These are phyloP conservation scores for Ophthalmotilapia sp. DNA, from an alignment of 2,113 vertebrate genomes.

Conservation along the genomic window DNA sequence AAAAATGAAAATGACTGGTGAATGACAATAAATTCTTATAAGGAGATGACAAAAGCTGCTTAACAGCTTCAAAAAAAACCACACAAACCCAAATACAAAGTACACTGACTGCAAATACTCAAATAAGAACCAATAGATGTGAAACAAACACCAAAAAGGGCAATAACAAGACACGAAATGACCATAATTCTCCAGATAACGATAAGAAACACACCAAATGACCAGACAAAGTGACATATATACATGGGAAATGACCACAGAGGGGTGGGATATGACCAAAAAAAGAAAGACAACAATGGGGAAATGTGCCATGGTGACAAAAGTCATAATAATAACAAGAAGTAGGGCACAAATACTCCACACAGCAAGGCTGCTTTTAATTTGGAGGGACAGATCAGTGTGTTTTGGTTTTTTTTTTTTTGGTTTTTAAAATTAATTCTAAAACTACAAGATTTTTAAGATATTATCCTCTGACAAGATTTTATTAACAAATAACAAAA, in stretches of 20 bases:
- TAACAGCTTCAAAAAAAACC: accelerated
- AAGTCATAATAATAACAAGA: neutral
- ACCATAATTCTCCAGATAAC: neutral
- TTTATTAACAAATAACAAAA: neutral
- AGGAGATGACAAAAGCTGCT: accelerated
- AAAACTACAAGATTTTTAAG: neutral
- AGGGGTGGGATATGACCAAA: neutral
- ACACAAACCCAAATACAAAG: neutral
- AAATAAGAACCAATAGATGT: neutral
- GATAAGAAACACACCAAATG: neutral
- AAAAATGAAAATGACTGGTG: accelerated
- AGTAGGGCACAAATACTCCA: neutral
- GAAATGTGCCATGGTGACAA: neutral
- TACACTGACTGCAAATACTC: neutral
- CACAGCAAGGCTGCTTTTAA: neutral
- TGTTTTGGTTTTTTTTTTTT: accelerated
- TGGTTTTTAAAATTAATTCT: neutral
- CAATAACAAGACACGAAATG: neutral
- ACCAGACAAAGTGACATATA: accelerated
- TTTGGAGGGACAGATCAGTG: neutral
- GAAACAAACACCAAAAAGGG: neutral
- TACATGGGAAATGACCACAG: neutral
- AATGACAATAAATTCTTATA: neutral
- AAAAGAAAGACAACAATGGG: neutral
- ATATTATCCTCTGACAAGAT: accelerated